These are phyloP conservation scores for Lamellibrachia luymesi DNA, from an alignment of 1,140 invertebrate genomes.

Conservation along the genomic window DNA sequence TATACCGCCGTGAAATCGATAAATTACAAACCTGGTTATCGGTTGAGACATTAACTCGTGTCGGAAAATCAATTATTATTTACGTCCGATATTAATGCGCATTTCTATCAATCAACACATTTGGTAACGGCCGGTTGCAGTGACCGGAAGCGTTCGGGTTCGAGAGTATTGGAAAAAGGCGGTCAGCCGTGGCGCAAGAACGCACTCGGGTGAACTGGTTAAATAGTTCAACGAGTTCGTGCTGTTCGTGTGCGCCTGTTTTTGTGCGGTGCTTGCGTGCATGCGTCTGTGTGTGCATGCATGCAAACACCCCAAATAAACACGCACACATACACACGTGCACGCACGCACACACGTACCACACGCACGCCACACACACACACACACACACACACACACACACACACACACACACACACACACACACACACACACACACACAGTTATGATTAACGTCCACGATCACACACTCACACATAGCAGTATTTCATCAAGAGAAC, in stretches of 20 bases:
- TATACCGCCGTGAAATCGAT: background rate
- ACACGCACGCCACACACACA: background rate
- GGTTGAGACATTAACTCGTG: background rate
- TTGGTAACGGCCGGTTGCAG: background rate
- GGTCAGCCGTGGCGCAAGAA: background rate
- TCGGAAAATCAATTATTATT: background rate
- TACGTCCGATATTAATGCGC: background rate
- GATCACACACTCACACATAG: too few relatives aligned
- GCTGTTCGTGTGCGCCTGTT: background rate
- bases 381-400: background rate
- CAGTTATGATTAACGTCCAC: too few relatives aligned
- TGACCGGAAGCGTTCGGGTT: background rate
- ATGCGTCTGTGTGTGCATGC: background rate
- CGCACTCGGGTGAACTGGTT: background rate
- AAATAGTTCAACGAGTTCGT: background rate
- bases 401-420: background rate
- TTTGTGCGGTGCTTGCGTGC: background rate
- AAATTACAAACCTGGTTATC: background rate
- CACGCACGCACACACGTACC: background rate
- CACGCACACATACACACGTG: background rate
- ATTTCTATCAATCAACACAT: background rate
- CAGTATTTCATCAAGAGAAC: too few relatives aligned
- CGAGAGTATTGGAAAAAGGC: background rate
- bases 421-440: background rate
- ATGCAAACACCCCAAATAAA: background rate